Evolutionary conservation across 1,140 invertebrate species (phyloP).

Genomic region (Drosophila nasuta): DNA sequence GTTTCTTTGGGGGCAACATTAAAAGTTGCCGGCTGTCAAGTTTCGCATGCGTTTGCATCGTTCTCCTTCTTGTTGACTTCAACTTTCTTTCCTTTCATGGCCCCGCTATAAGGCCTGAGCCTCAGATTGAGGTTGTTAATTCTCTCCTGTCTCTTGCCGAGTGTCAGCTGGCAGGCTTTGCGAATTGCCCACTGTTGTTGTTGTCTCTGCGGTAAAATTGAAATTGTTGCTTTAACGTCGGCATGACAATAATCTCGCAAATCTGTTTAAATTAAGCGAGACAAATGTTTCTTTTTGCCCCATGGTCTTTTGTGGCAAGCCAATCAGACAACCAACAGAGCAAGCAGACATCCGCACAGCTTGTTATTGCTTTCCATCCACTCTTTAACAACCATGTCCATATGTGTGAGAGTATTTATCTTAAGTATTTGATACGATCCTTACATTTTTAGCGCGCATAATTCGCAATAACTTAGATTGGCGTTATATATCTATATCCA

Average conservation of each 20-base stretch:
- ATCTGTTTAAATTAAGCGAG: conserved; percentile 84
- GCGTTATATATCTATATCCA: no score
- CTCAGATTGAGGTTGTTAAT: conserved; percentile 53
- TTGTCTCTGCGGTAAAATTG: conserved; percentile 60
- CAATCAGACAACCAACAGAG: conserved; percentile 57
- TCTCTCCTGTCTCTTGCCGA: conserved; percentile 42
- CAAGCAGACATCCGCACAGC: conserved; percentile 42
- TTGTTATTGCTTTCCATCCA: conserved; percentile 20
- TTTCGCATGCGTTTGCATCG: conserved; percentile 70
- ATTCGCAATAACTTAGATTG: conserved; percentile 12
- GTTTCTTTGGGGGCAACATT: conserved; percentile 62
- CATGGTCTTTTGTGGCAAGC: conserved; percentile 45
- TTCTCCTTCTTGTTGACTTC: conserved; percentile 41
- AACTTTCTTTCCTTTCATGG: conserved; percentile 50
- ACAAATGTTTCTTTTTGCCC: conserved; percentile 76
- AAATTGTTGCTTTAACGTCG: conserved; percentile 80
- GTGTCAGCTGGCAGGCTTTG: conserved; percentile 64
- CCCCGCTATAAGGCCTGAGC: conserved; percentile 22
- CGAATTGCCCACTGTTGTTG: conserved; percentile 34
- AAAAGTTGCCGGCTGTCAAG: conserved; percentile 81
- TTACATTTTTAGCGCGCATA: conserved; percentile 33
- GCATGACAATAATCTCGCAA: conserved; percentile 83
- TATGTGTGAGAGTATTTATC: conserved; percentile 47
- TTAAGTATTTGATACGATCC: conserved; percentile 33
- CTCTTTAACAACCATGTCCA: conserved; percentile 36